A percentile compares a stretch with the other conserved stretches of the same genome.
Conservation (phyloP, 1,140 invertebrate genomes). For the Condylostylus longicornis region DNA sequence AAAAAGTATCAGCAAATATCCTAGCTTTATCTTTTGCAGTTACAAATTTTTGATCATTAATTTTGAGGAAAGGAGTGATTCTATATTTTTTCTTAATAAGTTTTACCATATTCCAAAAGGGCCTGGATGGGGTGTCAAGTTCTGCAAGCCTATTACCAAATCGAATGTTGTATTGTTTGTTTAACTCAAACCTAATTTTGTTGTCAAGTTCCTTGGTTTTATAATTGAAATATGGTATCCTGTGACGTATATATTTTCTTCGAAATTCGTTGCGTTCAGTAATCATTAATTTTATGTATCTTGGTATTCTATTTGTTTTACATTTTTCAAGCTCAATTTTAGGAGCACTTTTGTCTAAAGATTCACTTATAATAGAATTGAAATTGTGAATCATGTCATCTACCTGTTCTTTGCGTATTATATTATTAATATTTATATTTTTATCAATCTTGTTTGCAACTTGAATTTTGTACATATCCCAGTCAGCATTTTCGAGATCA, state of each 20-base stretch:
- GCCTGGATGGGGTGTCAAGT: background rate
- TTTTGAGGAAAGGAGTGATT: background rate
- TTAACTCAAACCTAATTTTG: background rate
- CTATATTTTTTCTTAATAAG: background rate
- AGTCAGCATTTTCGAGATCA: background rate
- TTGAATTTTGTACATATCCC: background rate
- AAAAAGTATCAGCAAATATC: background rate
- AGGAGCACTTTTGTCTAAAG: background rate
- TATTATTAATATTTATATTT: no score
- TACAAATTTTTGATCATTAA: background rate
- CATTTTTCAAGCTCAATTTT: no score
- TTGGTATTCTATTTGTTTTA: no score
- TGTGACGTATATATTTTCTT: background rate
- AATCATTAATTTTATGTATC: background rate
- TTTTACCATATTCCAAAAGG: background rate
- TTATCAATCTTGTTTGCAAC: no score
- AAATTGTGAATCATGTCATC: background rate
- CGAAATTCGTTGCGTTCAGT: background rate
- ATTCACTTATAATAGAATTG: background rate
- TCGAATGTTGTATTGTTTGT: background rate
- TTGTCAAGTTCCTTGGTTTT: background rate
- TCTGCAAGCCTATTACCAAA: background rate
- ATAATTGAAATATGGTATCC: background rate
- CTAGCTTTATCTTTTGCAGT: background rate
- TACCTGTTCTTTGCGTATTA: background rate